A percentile compares a stretch with the other conserved stretches of the same genome.
These are phyloP conservation scores for Apamea monoglypha DNA, from an alignment of 2,888 invertebrate species.

Conservation along the genomic window DNA sequence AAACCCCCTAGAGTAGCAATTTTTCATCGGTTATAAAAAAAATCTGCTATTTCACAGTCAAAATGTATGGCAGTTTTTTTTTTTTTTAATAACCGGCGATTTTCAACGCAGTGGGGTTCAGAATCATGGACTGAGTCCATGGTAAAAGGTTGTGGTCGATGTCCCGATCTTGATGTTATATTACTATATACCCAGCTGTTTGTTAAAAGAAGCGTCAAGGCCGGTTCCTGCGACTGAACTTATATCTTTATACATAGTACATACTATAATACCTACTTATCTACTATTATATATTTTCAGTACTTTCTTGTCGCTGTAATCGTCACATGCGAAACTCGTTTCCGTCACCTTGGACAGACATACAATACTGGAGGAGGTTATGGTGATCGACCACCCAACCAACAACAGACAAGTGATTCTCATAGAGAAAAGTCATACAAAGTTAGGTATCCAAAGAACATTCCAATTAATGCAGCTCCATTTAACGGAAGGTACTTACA, in stretches of 20 bases:
- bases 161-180: background rate
- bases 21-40: too few relatives aligned
- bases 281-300: slow-evolving; percentile 17
- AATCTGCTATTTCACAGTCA: too few relatives aligned
- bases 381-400: too few relatives aligned
- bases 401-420: too few relatives aligned
- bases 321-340: slow-evolving; percentile 7
- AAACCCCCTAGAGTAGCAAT: too few relatives aligned
- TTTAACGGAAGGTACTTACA: background rate
- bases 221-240: background rate
- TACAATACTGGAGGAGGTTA: background rate
- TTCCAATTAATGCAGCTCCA: background rate
- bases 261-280: too few relatives aligned
- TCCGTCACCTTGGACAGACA: background rate
- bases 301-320: slow-evolving; percentile 2
- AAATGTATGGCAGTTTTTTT: too few relatives aligned
- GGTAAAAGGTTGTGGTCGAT: too few relatives aligned
- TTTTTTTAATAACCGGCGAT: too few relatives aligned
- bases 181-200: background rate
- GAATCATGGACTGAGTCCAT: too few relatives aligned
- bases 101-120: too few relatives aligned
- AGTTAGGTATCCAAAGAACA: background rate
- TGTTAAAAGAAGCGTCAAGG: background rate
- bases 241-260: background rate
- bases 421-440: background rate